Percentiles rank a stretch among this genome's conserved stretches.
These are phyloP conservation scores for Drosophila ironensis DNA, from an alignment of 1,140 invertebrate genomes.

Conservation along the genomic window DNA sequence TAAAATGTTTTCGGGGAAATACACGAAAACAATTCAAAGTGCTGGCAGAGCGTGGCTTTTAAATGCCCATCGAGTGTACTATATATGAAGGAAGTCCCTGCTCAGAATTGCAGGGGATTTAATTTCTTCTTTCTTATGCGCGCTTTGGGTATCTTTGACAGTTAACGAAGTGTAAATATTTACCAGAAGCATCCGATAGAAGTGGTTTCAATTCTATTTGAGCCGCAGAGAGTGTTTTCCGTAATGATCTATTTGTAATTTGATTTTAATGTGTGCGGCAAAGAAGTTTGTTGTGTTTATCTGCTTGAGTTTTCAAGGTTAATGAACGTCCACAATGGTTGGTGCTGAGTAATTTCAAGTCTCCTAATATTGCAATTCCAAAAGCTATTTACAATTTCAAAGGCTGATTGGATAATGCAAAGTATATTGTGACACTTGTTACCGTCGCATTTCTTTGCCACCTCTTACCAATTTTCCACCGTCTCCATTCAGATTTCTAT, in stretches of 20 bases:
- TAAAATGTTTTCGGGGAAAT: conserved; percentile 62
- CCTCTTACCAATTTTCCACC: too few species aligned
- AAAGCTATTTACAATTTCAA: too few species aligned
- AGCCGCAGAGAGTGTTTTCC: conserved; percentile 19
- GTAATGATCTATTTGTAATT: conserved; percentile 47
- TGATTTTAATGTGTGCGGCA: conserved; percentile 38
- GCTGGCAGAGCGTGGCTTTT: conserved; percentile 35
- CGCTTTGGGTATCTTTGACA: conserved; percentile 59
- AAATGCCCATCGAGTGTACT: conserved; percentile 41
- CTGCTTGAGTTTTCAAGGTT: conserved; percentile 5
- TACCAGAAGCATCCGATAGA: conserved; percentile 51
- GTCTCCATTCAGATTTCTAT: too few species aligned
- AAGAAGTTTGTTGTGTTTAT: conserved; percentile 21
- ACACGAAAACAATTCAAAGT: conserved; percentile 3
- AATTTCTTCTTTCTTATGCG: conserved; percentile 17
- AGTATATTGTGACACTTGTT: too few species aligned
- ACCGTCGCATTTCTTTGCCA: too few species aligned
- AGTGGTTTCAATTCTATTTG: conserved; percentile 30
- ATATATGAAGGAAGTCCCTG: conserved; percentile 5
- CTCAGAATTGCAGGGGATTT: conserved; percentile 5
- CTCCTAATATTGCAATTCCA: too few species aligned
- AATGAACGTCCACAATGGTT: too few species aligned
- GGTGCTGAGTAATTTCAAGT: too few species aligned
- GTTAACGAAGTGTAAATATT: conserved; percentile 77
- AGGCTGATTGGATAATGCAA: too few species aligned